Conservation (phyloP, 2,113 vertebrate species). For the Spilogale gracilis region DNA sequence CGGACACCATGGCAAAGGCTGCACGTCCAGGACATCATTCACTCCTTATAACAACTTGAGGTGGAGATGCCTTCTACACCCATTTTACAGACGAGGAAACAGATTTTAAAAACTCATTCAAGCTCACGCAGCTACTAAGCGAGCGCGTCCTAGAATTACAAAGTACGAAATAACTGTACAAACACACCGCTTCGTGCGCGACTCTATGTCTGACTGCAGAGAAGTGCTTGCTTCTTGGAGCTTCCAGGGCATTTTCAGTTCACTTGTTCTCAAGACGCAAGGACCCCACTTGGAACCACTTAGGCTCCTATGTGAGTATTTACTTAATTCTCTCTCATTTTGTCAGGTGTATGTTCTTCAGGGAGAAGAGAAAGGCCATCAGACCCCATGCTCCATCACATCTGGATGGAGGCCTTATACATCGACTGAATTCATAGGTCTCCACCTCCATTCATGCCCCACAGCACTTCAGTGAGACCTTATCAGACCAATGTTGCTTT, state of each 20-base stretch:
- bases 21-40: not conserved
- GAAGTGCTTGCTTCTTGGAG: not conserved
- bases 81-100: not conserved
- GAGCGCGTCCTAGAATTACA: not conserved
- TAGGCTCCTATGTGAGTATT: not conserved
- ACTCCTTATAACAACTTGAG: not conserved
- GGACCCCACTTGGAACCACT: no score
- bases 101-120: not conserved
- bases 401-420: fast-evolving
- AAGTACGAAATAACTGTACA: not conserved
- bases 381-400: not conserved
- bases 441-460: not conserved
- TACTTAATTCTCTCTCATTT: not conserved
- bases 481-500: not conserved
- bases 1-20: not conserved
- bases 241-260: not conserved
- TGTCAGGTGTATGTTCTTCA: not conserved
- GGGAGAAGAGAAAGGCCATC: not conserved
- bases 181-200: fast-evolving
- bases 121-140: not conserved
- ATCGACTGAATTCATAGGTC: fast-evolving
- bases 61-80: no score
- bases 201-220: not conserved
- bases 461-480: not conserved
- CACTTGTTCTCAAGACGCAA: not conserved